Conservation (phyloP, 2,888 invertebrate species). For the Eilema griseolum region DNA sequence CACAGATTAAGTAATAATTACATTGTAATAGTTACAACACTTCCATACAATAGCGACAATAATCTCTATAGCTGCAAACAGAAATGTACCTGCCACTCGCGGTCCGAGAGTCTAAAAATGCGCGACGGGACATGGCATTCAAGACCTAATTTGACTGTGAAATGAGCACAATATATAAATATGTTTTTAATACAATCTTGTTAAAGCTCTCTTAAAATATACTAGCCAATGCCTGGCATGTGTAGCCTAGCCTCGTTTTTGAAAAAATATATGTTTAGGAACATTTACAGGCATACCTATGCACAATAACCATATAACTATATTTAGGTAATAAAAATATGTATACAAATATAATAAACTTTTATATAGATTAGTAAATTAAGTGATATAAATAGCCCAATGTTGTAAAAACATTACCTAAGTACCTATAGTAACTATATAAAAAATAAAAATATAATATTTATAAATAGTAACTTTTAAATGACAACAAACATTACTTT, state of each 20-base stretch:
- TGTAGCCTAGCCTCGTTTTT: too few relatives aligned
- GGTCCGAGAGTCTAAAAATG: too few relatives aligned
- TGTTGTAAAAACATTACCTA: neutral
- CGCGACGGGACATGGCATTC: too few relatives aligned
- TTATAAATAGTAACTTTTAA: neutral
- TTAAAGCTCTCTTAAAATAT: neutral
- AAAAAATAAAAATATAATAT: constrained; percentile 5
- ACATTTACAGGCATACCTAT: neutral
- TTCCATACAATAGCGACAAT: too few relatives aligned
- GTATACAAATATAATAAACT: neutral
- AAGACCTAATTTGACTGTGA: neutral
- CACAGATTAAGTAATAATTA: too few relatives aligned
- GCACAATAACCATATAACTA: neutral
- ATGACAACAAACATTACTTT: neutral
- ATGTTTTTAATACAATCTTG: neutral
- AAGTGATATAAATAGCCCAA: neutral
- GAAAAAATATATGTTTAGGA: neutral
- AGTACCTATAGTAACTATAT: too few relatives aligned
- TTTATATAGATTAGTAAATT: neutral
- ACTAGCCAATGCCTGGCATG: too few relatives aligned
- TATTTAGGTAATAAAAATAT: neutral
- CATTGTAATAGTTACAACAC: too few relatives aligned
- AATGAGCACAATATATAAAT: neutral
- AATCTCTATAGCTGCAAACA: too few relatives aligned
- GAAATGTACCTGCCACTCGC: too few relatives aligned